Percentiles rank a stretch among this genome's conserved stretches.
Conservation (phyloP, 2,888 invertebrate species). For the Crioceris asparagi region DNA sequence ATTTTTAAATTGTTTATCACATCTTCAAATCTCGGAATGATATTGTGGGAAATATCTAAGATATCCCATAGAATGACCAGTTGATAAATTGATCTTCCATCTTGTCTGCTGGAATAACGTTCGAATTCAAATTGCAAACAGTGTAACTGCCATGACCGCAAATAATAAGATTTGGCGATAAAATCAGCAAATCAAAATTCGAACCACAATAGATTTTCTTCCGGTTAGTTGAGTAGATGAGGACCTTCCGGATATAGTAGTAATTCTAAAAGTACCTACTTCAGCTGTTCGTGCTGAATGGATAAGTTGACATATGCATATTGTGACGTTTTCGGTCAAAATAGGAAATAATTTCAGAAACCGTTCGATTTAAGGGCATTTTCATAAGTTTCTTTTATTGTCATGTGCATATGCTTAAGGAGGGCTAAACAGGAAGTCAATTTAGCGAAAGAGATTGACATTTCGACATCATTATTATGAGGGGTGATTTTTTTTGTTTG, state of each 20-base stretch:
- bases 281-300: conserved; percentile 14
- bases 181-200: conserved; percentile 17
- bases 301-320: conserved; percentile 25
- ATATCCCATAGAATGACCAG: too few relatives aligned
- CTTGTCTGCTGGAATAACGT: conserved; percentile 1
- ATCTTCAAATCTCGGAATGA: too few relatives aligned
- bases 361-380: conserved; percentile 18
- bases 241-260: conserved; percentile 17
- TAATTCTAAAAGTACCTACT: conserved; percentile 12
- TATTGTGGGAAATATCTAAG: too few relatives aligned
- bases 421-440: conserved; percentile 27
- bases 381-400: conserved; percentile 16
- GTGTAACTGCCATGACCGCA: too few relatives aligned
- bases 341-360: conserved; percentile 23
- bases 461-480: conserved; percentile 25
- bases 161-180: conserved; percentile 18
- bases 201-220: conserved; percentile 15
- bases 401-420: conserved; percentile 16
- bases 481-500: conserved; percentile 1
- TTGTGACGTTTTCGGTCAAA: conserved; percentile 29
- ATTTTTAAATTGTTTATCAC: too few relatives aligned
- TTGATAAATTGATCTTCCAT: too few relatives aligned
- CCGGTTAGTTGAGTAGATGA: conserved; percentile 18
- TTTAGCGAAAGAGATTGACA: conserved; percentile 31
- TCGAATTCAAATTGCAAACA: neutral